Conservation (phyloP, 64 coral and sea anemone genomes). For the Montipora cactus region DNA sequence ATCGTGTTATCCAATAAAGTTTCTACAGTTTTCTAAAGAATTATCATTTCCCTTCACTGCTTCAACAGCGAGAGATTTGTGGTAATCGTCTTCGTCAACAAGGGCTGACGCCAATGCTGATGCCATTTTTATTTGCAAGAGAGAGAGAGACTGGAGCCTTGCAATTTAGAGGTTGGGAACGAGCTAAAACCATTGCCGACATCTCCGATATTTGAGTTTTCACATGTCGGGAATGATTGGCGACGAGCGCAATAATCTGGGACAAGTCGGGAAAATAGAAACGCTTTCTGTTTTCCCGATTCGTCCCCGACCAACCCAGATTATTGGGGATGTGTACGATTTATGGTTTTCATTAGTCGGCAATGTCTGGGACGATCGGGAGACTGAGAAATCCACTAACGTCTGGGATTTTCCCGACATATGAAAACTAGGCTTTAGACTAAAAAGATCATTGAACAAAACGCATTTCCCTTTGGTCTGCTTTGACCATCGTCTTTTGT, state of each 20-base stretch:
- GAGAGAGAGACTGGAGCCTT: not conserved
- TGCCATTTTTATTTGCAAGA: not conserved
- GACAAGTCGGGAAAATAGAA: constrained; percentile 17
- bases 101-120: too few relatives aligned
- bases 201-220: constrained; percentile 1
- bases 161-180: not conserved
- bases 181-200: constrained; percentile 8
- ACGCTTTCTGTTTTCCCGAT: constrained; percentile 31
- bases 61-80: not conserved
- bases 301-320: not conserved
- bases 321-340: not conserved
- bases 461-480: too few relatives aligned
- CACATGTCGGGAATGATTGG: constrained; percentile 2
- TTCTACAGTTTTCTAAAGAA: too few relatives aligned
- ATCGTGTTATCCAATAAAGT: too few relatives aligned
- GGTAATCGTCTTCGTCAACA: not conserved
- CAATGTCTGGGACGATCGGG: constrained; percentile 19
- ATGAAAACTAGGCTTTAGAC: not conserved
- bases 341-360: constrained; percentile 22
- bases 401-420: not conserved
- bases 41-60: constrained; percentile 8
- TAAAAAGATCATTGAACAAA: too few relatives aligned
- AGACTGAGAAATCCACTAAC: not conserved
- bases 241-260: constrained; percentile 23
- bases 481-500: too few relatives aligned